phyloP scores from a whole-genome alignment of 2,888 invertebrate genomes.

The Nemurella pictetii region DNA sequence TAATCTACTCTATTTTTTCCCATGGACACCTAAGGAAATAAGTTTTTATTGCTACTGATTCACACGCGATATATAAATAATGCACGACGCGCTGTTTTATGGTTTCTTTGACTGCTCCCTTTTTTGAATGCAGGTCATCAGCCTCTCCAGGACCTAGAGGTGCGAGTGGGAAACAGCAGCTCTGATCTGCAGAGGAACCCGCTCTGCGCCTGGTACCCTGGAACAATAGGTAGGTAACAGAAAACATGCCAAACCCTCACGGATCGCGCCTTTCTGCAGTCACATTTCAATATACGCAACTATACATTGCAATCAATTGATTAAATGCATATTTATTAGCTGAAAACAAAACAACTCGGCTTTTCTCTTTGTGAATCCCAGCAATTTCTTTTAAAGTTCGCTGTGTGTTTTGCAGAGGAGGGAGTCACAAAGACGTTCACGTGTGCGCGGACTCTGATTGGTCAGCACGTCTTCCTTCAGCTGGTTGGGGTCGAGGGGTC shows the following conservation, averaged over 20 bases:
- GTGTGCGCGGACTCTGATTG: conserved; percentile 81
- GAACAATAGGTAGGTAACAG: conserved; percentile 79
- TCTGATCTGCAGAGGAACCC: conserved; percentile 84
- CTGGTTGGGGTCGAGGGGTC: conserved; percentile 90
- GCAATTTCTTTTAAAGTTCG: background rate
- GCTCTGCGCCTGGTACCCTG: conserved; percentile 91
- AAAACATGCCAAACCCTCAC: background rate
- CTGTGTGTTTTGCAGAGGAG: conserved; percentile 65
- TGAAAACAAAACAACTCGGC: background rate
- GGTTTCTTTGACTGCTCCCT: background rate
- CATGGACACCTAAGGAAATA: background rate
- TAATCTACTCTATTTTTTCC: background rate
- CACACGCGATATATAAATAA: background rate
- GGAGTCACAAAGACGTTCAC: conserved; percentile 89
- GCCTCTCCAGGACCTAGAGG: conserved; percentile 85
- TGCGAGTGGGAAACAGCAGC: conserved; percentile 89
- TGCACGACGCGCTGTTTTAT: background rate
- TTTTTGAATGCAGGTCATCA: conserved; percentile 67
- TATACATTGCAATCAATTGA: background rate
- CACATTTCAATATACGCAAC: background rate
- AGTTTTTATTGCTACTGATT: background rate
- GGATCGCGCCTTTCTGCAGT: background rate
- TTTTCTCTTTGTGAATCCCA: background rate
- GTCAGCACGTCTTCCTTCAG: conserved; percentile 87
- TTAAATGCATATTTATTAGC: background rate